Conservation (phyloP, 2,888 invertebrate genomes). For the Buathra laborator region DNA sequence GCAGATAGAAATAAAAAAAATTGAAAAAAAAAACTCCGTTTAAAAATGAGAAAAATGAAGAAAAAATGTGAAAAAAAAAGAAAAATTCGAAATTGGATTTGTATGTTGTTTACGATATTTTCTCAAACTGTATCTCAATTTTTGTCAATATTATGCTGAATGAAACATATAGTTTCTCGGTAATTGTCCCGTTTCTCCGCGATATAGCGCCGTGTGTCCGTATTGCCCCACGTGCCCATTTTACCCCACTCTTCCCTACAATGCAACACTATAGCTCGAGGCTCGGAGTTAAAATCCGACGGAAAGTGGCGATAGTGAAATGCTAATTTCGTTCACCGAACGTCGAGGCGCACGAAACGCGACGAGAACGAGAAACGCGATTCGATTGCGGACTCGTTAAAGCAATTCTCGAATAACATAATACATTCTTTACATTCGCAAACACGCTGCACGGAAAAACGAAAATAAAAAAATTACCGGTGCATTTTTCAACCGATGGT, state of each 20-base stretch:
- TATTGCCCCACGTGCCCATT: too few species aligned
- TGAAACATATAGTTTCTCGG: too few species aligned
- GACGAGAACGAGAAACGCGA: slow-evolving; percentile 15
- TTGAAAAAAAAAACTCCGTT: too few species aligned
- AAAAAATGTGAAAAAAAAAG: too few species aligned
- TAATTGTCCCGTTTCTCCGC: too few species aligned
- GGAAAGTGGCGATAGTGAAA: slow-evolving; percentile 45
- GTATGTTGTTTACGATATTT: too few species aligned
- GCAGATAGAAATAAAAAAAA: too few species aligned
- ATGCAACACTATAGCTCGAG: neutral
- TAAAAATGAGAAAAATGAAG: too few species aligned
- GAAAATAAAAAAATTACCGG: neutral
- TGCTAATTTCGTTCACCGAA: slow-evolving; percentile 48
- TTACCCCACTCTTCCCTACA: neutral
- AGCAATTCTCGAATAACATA: slow-evolving; percentile 11
- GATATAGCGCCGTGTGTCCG: too few species aligned
- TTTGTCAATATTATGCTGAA: too few species aligned
- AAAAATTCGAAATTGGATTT: too few species aligned
- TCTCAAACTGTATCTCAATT: too few species aligned
- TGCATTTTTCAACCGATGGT: neutral
- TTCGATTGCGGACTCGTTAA: neutral
- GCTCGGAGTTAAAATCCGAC: slow-evolving; percentile 30
- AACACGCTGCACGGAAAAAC: neutral
- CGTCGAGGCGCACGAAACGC: slow-evolving; percentile 22
- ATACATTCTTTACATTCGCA: neutral